phyloP scores from a whole-genome alignment of 2,113 vertebrate genomes.

The Pollachius pollachius region DNA sequence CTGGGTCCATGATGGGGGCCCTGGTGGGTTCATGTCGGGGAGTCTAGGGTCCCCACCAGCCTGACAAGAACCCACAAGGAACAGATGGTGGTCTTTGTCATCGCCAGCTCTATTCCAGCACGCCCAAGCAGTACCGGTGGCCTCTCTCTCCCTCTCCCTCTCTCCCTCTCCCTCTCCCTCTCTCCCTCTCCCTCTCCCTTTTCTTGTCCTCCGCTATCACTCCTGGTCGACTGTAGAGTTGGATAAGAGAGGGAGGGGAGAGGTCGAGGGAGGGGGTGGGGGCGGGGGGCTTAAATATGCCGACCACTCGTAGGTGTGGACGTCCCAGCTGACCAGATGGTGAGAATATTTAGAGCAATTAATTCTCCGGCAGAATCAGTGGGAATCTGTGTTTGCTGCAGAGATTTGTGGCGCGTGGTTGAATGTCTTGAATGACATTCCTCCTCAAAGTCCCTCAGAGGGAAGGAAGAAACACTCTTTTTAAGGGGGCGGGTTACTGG shows the following conservation, averaged over 20 bases:
- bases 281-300: constrained; percentile 83
- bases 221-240: background rate
- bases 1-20: too few species aligned
- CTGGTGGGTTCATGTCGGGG: too few species aligned
- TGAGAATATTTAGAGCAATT: constrained; percentile 99
- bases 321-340: constrained; percentile 93
- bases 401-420: constrained; percentile 80
- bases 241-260: too few species aligned
- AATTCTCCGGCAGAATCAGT: constrained; percentile 98
- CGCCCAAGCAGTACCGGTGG: background rate
- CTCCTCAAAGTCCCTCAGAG: constrained; percentile 68
- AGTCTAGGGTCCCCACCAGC: too few species aligned
- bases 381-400: constrained; percentile 89
- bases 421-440: constrained; percentile 87
- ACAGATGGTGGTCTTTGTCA: constrained; percentile 93
- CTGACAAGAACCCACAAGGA: constrained; percentile 89
- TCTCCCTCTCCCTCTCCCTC: too few species aligned
- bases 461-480: constrained; percentile 45
- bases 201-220: background rate
- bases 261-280: too few species aligned
- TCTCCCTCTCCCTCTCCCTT: too few species aligned
- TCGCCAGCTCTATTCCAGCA: constrained; percentile 23
- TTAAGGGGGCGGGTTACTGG: constrained; percentile 24
- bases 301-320: constrained; percentile 90
- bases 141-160: background rate